phyloP scores from a whole-genome alignment of 2,888 invertebrate genomes.

The Boloria selene region DNA sequence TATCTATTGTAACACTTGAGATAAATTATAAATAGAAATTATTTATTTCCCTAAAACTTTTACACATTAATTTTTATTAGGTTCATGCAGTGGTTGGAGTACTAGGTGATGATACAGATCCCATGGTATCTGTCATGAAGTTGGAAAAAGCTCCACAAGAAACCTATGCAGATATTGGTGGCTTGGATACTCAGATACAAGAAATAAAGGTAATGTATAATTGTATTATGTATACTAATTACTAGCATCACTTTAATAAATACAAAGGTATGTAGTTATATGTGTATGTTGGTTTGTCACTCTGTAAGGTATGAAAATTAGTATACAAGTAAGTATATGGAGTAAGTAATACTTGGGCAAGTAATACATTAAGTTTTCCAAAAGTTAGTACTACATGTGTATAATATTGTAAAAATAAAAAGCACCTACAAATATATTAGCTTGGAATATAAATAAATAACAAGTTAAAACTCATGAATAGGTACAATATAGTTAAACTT shows the following conservation, averaged over 20 bases:
- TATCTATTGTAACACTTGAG: neutral
- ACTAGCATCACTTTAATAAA: no score
- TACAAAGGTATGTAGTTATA: no score
- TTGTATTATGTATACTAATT: neutral
- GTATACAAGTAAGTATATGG: no score
- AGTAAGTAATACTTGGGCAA: no score
- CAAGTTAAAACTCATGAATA: no score
- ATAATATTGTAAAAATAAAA: neutral
- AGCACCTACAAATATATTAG: no score
- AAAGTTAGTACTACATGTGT: no score
- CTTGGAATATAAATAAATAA: no score
- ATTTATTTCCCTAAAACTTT: neutral
- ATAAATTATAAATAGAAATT: neutral
- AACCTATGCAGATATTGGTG: constrained; percentile 99
- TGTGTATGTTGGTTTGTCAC: no score
- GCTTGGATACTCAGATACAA: constrained; percentile 97
- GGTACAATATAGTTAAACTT: no score
- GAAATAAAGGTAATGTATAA: constrained; percentile 68
- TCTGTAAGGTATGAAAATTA: no score
- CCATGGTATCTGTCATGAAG: constrained; percentile 99
- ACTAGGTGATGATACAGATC: constrained; percentile 99
- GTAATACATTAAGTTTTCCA: no score
- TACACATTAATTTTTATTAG: constrained; percentile 53
- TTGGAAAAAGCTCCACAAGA: constrained; percentile 99
- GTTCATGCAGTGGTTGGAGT: constrained; percentile 99